Evolutionary conservation across 2,113 vertebrate species (phyloP).

Genomic region (Ammodytes dubius): DNA sequence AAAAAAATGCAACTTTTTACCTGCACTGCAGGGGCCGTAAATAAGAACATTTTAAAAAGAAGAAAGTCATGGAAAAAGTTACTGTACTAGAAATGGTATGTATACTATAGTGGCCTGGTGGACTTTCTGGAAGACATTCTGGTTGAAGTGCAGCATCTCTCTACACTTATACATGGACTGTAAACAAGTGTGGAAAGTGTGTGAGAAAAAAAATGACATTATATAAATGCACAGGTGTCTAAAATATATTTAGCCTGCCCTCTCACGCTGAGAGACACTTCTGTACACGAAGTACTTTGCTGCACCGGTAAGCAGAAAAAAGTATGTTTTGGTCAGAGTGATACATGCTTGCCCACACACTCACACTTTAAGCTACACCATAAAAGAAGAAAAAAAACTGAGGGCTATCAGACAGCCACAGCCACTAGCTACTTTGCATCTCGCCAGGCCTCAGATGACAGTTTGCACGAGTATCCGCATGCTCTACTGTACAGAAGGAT

Average conservation of each 20-base stretch:
- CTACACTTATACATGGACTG: neutral
- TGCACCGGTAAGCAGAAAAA: conserved; percentile 52
- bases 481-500: conserved; percentile 55
- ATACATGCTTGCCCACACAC: conserved; percentile 51
- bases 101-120: neutral
- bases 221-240: conserved; percentile 42
- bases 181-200: neutral
- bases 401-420: conserved; percentile 60
- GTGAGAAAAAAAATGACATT: conserved; percentile 34
- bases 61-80: conserved; percentile 26
- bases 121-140: neutral
- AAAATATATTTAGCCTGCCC: conserved; percentile 42
- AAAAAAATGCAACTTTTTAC: conserved; percentile 22
- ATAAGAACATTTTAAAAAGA: conserved; percentile 31
- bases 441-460: conserved; percentile 54
- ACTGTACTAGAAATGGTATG: neutral
- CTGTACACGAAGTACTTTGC: conserved; percentile 40
- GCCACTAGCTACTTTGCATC: conserved; percentile 58
- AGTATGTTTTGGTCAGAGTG: conserved; percentile 56
- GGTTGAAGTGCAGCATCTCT: neutral
- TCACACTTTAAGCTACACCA: conserved; percentile 38
- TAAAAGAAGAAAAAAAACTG: conserved; percentile 16
- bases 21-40: neutral
- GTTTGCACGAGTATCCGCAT: conserved; percentile 38
- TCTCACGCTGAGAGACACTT: conserved; percentile 21